phyloP scores from a whole-genome alignment of 2,113 vertebrate genomes.

The Xyliphius kryptos region DNA sequence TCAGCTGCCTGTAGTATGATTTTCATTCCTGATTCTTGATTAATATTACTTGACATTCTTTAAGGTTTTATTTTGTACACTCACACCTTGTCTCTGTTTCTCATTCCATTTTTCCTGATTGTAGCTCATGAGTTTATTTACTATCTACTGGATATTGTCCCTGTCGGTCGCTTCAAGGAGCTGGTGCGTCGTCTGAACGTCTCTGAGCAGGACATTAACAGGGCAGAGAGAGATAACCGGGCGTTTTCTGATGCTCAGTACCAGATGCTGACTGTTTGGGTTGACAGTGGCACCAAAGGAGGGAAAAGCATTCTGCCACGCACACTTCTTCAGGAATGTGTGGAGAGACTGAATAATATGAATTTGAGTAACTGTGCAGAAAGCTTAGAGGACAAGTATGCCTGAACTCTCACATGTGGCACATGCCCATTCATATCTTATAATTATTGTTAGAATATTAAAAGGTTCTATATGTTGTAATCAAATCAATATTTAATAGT shows the following conservation, averaged over 20 bases:
- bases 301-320: constrained; percentile 41
- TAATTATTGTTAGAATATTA: too few relatives aligned
- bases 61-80: too few relatives aligned
- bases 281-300: constrained; percentile 28
- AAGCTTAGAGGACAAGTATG: constrained; percentile 58
- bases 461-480: too few relatives aligned
- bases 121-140: constrained; percentile 59
- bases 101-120: too few relatives aligned
- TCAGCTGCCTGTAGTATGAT: too few relatives aligned
- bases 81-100: too few relatives aligned
- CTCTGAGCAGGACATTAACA: constrained; percentile 59
- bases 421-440: too few relatives aligned
- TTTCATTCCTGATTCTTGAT: too few relatives aligned
- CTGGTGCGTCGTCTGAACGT: constrained; percentile 61
- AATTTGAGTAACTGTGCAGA: constrained; percentile 53
- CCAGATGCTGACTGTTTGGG: constrained; percentile 66
- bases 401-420: too few relatives aligned
- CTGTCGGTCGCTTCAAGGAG: constrained; percentile 56
- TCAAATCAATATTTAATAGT: too few relatives aligned
- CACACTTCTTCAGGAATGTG: constrained; percentile 47
- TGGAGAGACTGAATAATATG: constrained; percentile 55
- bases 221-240: constrained; percentile 56
- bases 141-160: constrained; percentile 57
- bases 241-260: constrained; percentile 59
- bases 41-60: too few relatives aligned